phyloP scores from a whole-genome alignment of 2,113 vertebrate genomes.

The Steatornis caripensis region DNA sequence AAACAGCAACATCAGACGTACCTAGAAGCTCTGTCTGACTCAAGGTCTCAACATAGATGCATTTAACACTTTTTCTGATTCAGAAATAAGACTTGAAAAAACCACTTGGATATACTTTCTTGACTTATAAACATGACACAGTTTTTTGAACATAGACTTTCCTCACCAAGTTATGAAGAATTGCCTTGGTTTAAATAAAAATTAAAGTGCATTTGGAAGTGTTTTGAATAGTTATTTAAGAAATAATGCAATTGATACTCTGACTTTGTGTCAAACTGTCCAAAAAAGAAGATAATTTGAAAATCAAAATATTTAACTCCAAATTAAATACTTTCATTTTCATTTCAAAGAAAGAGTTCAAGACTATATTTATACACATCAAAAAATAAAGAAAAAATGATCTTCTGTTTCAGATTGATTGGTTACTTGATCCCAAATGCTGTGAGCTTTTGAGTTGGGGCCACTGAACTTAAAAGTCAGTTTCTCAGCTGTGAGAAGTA shows the following conservation, averaged over 20 bases:
- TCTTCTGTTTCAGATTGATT: background rate
- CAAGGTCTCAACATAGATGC: background rate
- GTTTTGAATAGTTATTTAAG: background rate
- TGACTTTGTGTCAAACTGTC: background rate
- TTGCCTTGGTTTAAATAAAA: background rate
- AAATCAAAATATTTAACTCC: background rate
- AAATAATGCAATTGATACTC: background rate
- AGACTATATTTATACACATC: background rate
- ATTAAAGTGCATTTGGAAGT: background rate
- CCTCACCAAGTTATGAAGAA: background rate
- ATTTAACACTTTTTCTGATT: background rate
- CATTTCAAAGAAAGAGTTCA: background rate
- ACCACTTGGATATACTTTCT: background rate
- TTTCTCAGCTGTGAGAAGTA: background rate
- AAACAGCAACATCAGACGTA: background rate
- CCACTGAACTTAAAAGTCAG: background rate
- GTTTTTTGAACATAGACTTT: background rate
- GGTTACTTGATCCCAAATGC: background rate
- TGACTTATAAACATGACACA: background rate
- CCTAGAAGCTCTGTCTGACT: background rate
- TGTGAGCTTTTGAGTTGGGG: background rate
- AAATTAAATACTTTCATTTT: background rate
- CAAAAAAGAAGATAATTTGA: background rate
- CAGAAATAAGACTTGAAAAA: background rate
- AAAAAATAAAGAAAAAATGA: background rate